Evolutionary conservation across 1,140 invertebrate species (phyloP), one percentile per base, ranked within the genome.

Genomic region (Zaprionus nigranus): DNA sequence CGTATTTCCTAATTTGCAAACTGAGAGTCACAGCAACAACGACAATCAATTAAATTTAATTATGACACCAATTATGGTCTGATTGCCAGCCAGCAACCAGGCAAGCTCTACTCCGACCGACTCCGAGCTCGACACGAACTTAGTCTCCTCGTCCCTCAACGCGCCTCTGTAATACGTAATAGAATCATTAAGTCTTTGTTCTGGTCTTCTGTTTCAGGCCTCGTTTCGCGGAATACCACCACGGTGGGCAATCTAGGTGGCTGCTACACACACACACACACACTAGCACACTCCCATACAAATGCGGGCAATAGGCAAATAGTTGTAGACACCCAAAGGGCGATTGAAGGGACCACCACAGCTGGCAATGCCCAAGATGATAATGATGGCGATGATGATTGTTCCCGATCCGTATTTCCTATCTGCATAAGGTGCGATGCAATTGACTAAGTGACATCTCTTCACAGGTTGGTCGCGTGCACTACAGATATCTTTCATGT

Each of bases 31-130:
- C 15, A 13, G 22, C 51, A 69, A 53, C 68, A 60, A 58, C 46
- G 75, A 71, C 85, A 88, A 88, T 88, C 85, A 88, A 88, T 88
- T 88, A 88, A 88, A 85, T 88, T 88, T 88, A 88, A 88, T 88
- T 88, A 88, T 88, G 81, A 82, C 85, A 88, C 85, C 85, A 88
- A 88, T 85, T 88, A 88, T 85, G 85, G 85, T 30, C 85, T 88
- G 85, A 88, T 88, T 88, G 81, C 79, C 72, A 11, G 30, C 30
- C n/a, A 70, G 54, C 67, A 40, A 70, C 17, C 38, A 64, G 62
- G 53, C 64, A 56, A 30, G 28, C 46, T 51, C n/a, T 9, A n/a
- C 40, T 46, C 43, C 20, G 38, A 49, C 28, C 3, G 36, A 1
- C 36, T 22, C 24, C 60, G 26, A 11, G 36, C 43, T n/a, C 43